A percentile compares a stretch with the other conserved stretches of the same genome.
phyloP scores from a whole-genome alignment of 2,797 vertebrate genomes.

The Ceyx erithaca region DNA sequence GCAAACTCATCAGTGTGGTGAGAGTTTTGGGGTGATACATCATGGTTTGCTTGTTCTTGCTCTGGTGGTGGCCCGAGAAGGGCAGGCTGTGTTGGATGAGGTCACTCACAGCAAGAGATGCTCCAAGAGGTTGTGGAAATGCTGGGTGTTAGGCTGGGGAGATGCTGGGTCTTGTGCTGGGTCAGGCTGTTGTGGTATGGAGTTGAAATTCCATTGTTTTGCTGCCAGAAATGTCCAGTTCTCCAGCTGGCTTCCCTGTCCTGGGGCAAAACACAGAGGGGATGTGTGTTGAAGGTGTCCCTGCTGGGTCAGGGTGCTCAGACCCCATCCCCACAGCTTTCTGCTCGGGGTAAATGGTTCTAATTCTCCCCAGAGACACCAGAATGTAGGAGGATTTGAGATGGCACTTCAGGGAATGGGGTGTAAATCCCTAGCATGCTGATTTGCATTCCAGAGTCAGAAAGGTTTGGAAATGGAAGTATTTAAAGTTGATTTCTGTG shows the following conservation, averaged over 20 bases:
- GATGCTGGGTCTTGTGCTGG: not conserved
- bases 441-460: not conserved
- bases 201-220: not conserved
- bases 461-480: not conserved
- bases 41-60: fast-evolving
- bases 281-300: not conserved
- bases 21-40: not conserved
- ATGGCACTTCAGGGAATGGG: not conserved
- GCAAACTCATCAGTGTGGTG: not conserved
- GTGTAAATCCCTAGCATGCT: not conserved
- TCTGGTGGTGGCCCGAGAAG: not conserved
- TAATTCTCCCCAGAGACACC: not conserved
- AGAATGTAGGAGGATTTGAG: not conserved
- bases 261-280: not conserved
- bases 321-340: not conserved
- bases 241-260: not conserved
- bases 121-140: not conserved
- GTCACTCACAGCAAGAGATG: not conserved
- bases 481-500: not conserved
- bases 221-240: not conserved
- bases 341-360: not conserved
- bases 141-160: not conserved
- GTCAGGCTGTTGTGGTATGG: not conserved
- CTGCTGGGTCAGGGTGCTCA: not conserved
- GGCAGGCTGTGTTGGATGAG: not conserved